These are phyloP conservation scores for Synanceia verrucosa DNA, from an alignment of 2,797 vertebrate genomes.

Conservation along the genomic window DNA sequence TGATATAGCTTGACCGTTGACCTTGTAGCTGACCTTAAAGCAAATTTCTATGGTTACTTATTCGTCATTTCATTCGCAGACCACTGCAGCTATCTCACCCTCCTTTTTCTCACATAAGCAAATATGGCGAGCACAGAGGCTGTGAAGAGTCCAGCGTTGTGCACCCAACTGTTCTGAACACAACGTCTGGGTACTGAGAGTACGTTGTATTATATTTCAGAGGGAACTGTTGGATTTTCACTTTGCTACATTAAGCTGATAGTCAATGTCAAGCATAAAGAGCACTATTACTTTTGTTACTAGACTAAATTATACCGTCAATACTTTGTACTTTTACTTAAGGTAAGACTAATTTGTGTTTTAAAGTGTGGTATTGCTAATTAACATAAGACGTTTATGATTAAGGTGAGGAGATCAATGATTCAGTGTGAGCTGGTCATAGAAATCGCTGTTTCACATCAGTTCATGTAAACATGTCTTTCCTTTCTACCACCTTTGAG, in stretches of 20 bases:
- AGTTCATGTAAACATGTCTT: not conserved
- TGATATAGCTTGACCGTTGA: not conserved
- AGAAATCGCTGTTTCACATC: not conserved
- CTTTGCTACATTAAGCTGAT: not conserved
- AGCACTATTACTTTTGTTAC: not conserved
- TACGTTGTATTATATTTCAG: not conserved
- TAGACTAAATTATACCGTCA: not conserved
- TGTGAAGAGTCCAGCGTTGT: no score
- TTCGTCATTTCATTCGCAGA: no score
- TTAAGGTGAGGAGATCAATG: not conserved
- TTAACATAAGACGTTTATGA: not conserved
- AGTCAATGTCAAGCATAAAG: not conserved
- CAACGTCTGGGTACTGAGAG: no score
- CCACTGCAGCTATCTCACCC: no score
- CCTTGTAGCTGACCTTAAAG: not conserved
- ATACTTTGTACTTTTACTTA: not conserved
- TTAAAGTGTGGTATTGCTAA: not conserved
- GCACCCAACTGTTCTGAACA: no score
- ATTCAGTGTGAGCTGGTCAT: not conserved
- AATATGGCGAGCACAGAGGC: no score
- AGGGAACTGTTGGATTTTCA: not conserved
- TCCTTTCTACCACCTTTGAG: not conserved
- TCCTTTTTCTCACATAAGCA: no score
- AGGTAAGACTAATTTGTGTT: not conserved
- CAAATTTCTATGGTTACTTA: not conserved